Base-by-base conservation (phyloP, 2,888 invertebrate species). In the Timandra comae region DNA sequence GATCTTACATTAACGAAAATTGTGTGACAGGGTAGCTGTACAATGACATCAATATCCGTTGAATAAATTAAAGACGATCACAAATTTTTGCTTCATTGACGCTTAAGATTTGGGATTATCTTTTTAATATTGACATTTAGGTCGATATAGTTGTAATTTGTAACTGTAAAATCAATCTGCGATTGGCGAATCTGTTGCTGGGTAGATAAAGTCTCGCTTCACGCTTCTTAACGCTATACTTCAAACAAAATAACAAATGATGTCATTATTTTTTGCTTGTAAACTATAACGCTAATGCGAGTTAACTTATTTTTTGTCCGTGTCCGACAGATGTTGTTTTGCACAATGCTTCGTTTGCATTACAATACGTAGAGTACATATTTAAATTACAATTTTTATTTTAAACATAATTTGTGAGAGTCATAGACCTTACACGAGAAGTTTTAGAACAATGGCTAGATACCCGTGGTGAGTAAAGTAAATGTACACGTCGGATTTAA, bases 231-330 rank as follows among this genome's bases (percentile, higher is more conserved):
- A 37, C 33, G 38, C 31, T 43, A 47, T 34, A 46, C 55, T 59
- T 41, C 43, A 56, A 46, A 46, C 56, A 50, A 65, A 68, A 62
- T 59, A 60, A 7, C 65, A 53, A 58, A 62, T 79, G 81, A 77
- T 75, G 74, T 79, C 75, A 80, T 74, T 53, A 56, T 69, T 81
- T 79, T 78, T 76, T 75, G 73, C 63, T 38, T 51, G 50, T 51
- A 54, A 61, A 62, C 56, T 37, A 67, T 57, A 63, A 69, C 58
- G 64, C 64, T 74, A 69, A 73, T 71, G 70, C 50, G 64, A 73
- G 65, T 70, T 70, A 69, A 67, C 69, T 68, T 63, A 65, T 61
- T 78, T 78, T 80, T 81, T 80, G 72, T 73, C 67, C 57, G 57
- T 49, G 62, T 49, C 67, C 64, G 59, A 63, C 70, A 72, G 66